These are phyloP conservation scores for Cephus cinctus DNA, from an alignment of 1,140 invertebrate species.

Conservation along the genomic window DNA sequence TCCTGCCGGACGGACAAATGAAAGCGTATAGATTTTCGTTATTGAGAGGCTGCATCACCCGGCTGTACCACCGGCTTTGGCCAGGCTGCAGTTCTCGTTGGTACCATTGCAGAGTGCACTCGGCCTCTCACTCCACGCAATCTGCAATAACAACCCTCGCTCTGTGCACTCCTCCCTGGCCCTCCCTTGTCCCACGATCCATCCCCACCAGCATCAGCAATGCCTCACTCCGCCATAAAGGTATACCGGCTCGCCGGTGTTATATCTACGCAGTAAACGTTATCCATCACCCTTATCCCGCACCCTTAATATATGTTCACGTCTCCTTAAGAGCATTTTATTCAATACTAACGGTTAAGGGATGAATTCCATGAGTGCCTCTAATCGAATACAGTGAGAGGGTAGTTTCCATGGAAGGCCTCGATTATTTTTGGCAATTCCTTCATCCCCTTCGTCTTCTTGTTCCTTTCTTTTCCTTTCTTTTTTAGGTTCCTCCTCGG, in stretches of 20 bases:
- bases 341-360: no score
- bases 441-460: background rate
- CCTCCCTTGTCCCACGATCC: background rate
- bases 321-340: no score
- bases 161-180: constrained; percentile 22
- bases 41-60: constrained; percentile 40
- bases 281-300: no score
- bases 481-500: background rate
- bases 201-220: constrained; percentile 1
- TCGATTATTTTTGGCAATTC: no score
- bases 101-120: constrained; percentile 37
- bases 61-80: constrained; percentile 13
- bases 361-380: no score
- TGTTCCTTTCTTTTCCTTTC: background rate
- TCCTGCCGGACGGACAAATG: constrained; percentile 41
- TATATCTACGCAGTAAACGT: constrained; percentile 8
- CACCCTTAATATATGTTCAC: no score
- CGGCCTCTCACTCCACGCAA: constrained; percentile 38
- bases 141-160: constrained; percentile 47
- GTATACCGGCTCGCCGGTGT: constrained; percentile 2
- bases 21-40: constrained; percentile 47
- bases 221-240: constrained; percentile 5
- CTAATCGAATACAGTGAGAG: no score
- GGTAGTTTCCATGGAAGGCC: no score
- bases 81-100: constrained; percentile 21